These are phyloP conservation scores for Mesocricetus auratus DNA, from an alignment of 2,113 vertebrate species.

Conservation along the genomic window DNA sequence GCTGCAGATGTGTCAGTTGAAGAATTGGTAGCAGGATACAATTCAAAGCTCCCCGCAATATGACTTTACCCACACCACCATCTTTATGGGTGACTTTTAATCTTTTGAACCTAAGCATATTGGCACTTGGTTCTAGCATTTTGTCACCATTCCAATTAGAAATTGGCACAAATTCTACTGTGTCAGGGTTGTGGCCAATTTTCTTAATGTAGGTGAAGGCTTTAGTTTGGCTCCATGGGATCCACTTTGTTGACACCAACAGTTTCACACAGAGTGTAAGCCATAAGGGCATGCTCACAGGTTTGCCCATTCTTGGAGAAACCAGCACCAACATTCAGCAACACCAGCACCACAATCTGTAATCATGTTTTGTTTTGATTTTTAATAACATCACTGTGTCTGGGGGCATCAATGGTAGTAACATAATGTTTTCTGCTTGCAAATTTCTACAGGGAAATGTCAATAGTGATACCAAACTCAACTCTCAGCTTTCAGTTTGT, in stretches of 20 bases:
- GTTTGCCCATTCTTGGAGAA: background rate
- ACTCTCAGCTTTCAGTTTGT: background rate
- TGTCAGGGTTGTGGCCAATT: background rate
- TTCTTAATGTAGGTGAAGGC: background rate
- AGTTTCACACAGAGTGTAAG: background rate
- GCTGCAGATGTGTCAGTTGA: too few species aligned
- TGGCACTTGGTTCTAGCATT: background rate
- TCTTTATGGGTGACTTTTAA: background rate
- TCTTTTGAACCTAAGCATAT: background rate
- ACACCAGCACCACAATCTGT: background rate
- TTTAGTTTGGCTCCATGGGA: background rate
- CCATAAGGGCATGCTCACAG: background rate
- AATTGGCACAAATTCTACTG: background rate
- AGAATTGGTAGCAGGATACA: background rate
- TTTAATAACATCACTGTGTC: background rate
- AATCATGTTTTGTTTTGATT: background rate
- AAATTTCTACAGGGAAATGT: background rate
- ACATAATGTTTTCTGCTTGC: background rate
- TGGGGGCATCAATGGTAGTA: background rate
- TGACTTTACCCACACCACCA: background rate
- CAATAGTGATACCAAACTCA: background rate
- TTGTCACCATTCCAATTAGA: background rate
- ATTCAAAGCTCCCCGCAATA: background rate
- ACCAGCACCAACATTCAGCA: background rate
- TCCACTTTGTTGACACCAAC: background rate